Percentiles rank a stretch among this genome's conserved stretches.
Conservation (phyloP, 2,888 invertebrate genomes). For the Drosophila helvetica region DNA sequence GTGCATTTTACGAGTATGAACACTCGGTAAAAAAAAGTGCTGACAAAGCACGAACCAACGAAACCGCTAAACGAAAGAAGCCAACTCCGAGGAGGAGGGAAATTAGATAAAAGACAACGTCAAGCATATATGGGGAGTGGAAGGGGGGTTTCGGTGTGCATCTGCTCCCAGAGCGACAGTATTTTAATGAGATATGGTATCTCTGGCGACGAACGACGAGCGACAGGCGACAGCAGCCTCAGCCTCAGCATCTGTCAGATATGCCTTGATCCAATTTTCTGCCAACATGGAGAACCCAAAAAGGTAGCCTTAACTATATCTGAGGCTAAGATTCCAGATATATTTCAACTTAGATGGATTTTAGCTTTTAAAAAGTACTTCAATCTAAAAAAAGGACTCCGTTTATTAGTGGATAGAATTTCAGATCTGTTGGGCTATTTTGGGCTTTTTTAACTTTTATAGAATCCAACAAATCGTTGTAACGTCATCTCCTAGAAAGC, state of each 20-base stretch:
- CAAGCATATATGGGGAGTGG: conserved; percentile 1
- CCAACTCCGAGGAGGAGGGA: conserved; percentile 6
- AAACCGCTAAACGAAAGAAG: conserved; percentile 10
- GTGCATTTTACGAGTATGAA: conserved; percentile 30
- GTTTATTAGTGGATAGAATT: too few relatives aligned
- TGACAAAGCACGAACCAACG: conserved; percentile 53
- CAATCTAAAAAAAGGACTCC: too few relatives aligned
- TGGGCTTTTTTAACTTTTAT: too few relatives aligned
- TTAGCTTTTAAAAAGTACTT: background rate
- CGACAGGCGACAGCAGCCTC: conserved; percentile 26
- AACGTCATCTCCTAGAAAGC: conserved; percentile 4
- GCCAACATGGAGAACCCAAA: background rate
- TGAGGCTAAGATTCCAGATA: background rate
- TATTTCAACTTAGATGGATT: background rate
- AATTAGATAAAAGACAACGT: conserved; percentile 34
- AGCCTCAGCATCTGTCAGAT: conserved; percentile 5
- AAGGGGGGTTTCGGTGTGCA: conserved; percentile 28
- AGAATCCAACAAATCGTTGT: too few relatives aligned
- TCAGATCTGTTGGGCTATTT: background rate
- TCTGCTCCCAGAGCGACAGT: conserved; percentile 54
- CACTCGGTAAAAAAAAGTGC: conserved; percentile 53
- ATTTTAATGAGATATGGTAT: conserved; percentile 72
- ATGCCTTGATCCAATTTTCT: conserved; percentile 45
- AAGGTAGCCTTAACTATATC: background rate
- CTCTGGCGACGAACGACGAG: conserved; percentile 15